Conservation (phyloP, 2,888 invertebrate genomes). For the Limnephilus rhombicus region DNA sequence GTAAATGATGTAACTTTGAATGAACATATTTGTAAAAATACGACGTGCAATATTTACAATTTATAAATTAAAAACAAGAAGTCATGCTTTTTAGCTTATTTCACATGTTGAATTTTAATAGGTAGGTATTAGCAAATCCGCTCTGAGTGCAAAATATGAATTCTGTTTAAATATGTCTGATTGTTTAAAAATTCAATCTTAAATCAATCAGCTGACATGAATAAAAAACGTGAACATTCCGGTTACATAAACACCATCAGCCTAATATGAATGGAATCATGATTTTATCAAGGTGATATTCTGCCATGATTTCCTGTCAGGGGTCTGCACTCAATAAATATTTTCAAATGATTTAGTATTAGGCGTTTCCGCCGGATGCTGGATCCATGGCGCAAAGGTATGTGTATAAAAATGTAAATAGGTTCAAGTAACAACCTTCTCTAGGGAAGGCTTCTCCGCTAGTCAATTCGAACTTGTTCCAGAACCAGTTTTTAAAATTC, state of each 20-base stretch:
- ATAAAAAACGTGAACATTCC: not conserved
- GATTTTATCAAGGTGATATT: not conserved
- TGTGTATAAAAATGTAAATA: not conserved
- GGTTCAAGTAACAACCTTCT: not conserved
- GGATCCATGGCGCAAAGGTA: not conserved
- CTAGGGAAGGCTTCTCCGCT: slow-evolving; percentile 4
- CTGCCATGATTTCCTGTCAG: not conserved
- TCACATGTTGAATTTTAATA: too few species aligned
- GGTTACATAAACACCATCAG: not conserved
- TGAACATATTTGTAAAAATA: too few species aligned
- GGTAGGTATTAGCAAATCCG: too few species aligned
- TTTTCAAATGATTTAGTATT: slow-evolving; percentile 14
- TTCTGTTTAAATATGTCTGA: too few species aligned
- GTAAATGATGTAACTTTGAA: too few species aligned
- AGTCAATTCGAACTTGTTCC: not conserved
- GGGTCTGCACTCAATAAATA: slow-evolving; percentile 2
- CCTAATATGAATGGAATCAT: not conserved
- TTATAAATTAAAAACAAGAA: too few species aligned
- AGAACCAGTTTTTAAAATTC: slow-evolving; percentile 13
- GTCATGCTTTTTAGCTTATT: too few species aligned
- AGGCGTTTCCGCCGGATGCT: slow-evolving; percentile 6
- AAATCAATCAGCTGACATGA: not conserved
- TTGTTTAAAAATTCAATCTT: too few species aligned
- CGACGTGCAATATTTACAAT: too few species aligned
- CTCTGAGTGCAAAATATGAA: too few species aligned